These are phyloP conservation scores for Pseudochirops corinnae DNA, from an alignment of 2,797 vertebrate genomes.

Conservation along the genomic window DNA sequence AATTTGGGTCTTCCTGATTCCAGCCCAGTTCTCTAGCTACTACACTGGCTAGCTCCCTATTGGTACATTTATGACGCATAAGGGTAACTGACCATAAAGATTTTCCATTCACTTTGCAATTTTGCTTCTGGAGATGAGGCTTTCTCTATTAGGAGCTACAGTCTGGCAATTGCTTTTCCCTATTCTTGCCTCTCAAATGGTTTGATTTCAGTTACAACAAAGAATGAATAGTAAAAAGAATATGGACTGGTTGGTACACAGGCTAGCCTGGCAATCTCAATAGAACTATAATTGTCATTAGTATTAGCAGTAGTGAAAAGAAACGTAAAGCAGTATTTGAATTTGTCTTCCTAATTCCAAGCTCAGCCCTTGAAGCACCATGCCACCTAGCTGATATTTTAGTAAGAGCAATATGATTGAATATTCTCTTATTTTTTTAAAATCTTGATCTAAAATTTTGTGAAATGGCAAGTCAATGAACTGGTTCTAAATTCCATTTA, in stretches of 20 bases:
- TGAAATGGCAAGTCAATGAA: not conserved
- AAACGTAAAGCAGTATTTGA: not conserved
- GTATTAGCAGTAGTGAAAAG: not conserved
- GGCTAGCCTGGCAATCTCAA: not conserved
- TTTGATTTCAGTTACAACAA: constrained; percentile 32
- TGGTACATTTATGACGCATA: not conserved
- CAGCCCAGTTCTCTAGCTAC: not conserved
- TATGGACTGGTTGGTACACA: not conserved
- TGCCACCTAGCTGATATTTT: not conserved
- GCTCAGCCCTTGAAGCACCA: not conserved
- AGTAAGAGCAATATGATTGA: not conserved
- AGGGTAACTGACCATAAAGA: not conserved
- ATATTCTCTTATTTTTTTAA: not conserved
- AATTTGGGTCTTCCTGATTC: constrained; percentile 33
- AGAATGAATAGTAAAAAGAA: not conserved
- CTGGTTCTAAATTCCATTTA: not conserved
- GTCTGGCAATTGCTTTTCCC: not conserved
- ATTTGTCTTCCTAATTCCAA: not conserved
- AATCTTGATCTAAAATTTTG: not conserved
- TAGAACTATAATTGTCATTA: not conserved
- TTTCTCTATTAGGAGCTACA: not conserved
- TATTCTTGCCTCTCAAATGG: constrained; percentile 18
- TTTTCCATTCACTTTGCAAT: not conserved
- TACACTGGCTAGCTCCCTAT: not conserved
- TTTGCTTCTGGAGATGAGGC: not conserved